phyloP scores from a whole-genome alignment of 2,113 vertebrate genomes.

The Fukomys damarensis region DNA sequence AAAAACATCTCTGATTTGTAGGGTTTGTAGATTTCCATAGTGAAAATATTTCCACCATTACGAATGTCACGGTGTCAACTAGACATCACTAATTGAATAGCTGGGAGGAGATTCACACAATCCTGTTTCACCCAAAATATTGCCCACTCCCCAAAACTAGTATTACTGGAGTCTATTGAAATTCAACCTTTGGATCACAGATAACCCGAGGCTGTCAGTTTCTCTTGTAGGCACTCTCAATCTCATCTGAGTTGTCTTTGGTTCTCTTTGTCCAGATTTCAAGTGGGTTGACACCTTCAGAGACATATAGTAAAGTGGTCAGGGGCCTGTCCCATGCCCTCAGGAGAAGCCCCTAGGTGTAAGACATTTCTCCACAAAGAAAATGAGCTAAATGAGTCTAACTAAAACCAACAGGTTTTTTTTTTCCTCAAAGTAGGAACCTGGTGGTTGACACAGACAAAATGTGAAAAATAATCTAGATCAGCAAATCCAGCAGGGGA shows the following conservation, averaged over 20 bases:
- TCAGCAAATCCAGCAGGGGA: neutral
- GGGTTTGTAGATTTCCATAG: neutral
- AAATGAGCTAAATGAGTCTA: conserved; percentile 24
- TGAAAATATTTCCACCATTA: conserved; percentile 23
- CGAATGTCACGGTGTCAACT: neutral
- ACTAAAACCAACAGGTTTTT: conserved; percentile 24
- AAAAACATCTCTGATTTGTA: conserved; percentile 16
- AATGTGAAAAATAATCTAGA: neutral
- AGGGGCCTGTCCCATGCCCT: neutral
- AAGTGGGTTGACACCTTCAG: conserved; percentile 5
- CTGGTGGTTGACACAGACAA: conserved; percentile 5
- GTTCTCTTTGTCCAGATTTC: conserved; percentile 4
- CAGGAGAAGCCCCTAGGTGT: neutral
- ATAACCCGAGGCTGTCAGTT: neutral
- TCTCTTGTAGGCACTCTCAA: neutral
- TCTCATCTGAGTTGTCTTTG: neutral
- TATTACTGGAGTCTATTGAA: neutral
- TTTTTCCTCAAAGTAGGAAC: conserved; percentile 46
- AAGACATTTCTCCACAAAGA: neutral
- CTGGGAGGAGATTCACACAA: neutral
- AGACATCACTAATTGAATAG: neutral
- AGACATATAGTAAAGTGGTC: neutral
- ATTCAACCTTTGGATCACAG: neutral
- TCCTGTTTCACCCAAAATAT: neutral
- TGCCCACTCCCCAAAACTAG: neutral